Evolutionary conservation across 2,113 vertebrate genomes (phyloP).

Genomic region (Dicrurus megarhynchus): DNA sequence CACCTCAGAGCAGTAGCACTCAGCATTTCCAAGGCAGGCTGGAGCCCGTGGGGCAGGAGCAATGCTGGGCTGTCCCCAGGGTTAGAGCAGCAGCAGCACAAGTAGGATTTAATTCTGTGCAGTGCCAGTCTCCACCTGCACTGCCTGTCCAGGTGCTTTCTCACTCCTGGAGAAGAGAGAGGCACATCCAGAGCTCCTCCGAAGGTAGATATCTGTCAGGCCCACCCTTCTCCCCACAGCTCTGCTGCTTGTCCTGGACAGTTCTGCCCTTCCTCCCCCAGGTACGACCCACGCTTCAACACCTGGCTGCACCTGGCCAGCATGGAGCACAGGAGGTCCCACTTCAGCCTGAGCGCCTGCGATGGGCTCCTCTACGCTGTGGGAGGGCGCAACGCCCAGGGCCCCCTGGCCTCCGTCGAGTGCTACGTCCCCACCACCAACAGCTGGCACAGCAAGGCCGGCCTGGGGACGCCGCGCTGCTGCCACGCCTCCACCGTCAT

Average conservation of each 20-base stretch:
- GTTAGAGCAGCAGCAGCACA: not conserved
- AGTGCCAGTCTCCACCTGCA: not conserved
- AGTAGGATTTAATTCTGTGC: not conserved
- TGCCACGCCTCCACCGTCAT: conserved; percentile 79
- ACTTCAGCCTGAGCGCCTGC: conserved; percentile 81
- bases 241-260: not conserved
- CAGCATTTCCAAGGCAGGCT: not conserved
- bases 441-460: conserved; percentile 77
- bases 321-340: conserved; percentile 82
- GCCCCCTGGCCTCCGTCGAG: conserved; percentile 75
- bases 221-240: fast-evolving
- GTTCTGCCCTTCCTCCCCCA: not conserved
- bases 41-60: not conserved
- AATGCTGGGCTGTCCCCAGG: not conserved
- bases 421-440: conserved; percentile 82
- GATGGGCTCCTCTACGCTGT: conserved; percentile 78
- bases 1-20: not conserved
- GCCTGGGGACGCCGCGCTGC: conserved; percentile 81
- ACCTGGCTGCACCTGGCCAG: conserved; percentile 84
- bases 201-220: not conserved
- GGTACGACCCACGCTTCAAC: conserved; percentile 84
- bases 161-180: not conserved
- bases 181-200: not conserved
- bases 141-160: not conserved
- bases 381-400: conserved; percentile 78